These are phyloP conservation scores for Geococcyx californianus DNA, from an alignment of 2,113 vertebrate species.

Conservation along the genomic window DNA sequence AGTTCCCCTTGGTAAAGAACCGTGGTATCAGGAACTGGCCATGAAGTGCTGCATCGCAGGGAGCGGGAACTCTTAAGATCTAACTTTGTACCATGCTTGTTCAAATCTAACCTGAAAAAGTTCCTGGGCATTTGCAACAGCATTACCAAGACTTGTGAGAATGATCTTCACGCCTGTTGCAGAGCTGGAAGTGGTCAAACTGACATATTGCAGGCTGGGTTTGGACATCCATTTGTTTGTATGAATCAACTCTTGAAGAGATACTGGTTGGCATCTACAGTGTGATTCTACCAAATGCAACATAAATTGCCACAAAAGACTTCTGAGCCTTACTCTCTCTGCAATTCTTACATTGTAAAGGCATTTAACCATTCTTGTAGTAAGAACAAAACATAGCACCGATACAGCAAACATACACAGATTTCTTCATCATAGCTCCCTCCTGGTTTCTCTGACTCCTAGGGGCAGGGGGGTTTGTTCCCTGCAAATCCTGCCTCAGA, in stretches of 20 bases:
- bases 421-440: background rate
- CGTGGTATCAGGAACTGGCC: background rate
- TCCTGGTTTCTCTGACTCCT: background rate
- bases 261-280: background rate
- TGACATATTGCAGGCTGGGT: background rate
- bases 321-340: background rate
- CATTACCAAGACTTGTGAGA: background rate
- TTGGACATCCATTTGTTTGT: background rate
- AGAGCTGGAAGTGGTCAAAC: background rate
- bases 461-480: background rate
- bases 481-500: background rate
- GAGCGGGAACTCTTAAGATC: background rate
- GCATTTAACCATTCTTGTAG: background rate
- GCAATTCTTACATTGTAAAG: background rate
- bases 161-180: accelerated
- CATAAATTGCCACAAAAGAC: background rate
- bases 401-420: background rate
- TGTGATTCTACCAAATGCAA: background rate
- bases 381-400: background rate
- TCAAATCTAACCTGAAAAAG: background rate
- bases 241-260: background rate
- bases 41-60: background rate
- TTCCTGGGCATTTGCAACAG: background rate
- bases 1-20: background rate
- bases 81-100: background rate